phyloP scores from a whole-genome alignment of 1,140 invertebrate genomes.

The Andrena cerasifolii region DNA sequence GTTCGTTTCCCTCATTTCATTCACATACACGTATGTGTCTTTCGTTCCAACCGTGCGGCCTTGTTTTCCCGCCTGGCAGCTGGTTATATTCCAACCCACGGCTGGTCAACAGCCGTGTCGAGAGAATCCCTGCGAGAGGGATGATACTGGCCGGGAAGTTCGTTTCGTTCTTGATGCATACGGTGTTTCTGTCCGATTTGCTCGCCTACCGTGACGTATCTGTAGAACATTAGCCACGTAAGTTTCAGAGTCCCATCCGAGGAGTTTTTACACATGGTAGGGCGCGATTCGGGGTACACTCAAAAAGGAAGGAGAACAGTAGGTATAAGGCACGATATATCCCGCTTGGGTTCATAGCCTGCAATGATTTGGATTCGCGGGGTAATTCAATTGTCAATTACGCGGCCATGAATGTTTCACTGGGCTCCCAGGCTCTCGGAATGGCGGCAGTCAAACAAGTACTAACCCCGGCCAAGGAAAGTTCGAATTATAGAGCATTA shows the following conservation, averaged over 20 bases:
- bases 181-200: constrained; percentile 54
- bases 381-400: too few relatives aligned
- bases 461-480: too few relatives aligned
- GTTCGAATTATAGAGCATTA: too few relatives aligned
- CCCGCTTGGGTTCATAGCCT: too few relatives aligned
- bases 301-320: too few relatives aligned
- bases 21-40: constrained; percentile 8
- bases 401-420: background rate
- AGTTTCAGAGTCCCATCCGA: constrained; percentile 5
- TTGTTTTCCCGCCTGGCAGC: constrained; percentile 18
- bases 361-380: too few relatives aligned
- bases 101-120: constrained; percentile 37
- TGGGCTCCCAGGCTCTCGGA: background rate
- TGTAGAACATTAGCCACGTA: constrained; percentile 40
- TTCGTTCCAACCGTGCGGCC: constrained; percentile 7
- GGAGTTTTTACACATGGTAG: background rate
- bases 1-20: background rate
- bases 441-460: background rate
- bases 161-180: constrained; percentile 17
- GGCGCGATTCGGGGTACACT: too few relatives aligned
- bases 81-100: constrained; percentile 37
- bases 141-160: background rate
- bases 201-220: background rate
- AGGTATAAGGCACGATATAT: too few relatives aligned
- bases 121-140: constrained; percentile 40